phyloP scores from a whole-genome alignment of 2,888 invertebrate species.

The Ferrisia virgata region DNA sequence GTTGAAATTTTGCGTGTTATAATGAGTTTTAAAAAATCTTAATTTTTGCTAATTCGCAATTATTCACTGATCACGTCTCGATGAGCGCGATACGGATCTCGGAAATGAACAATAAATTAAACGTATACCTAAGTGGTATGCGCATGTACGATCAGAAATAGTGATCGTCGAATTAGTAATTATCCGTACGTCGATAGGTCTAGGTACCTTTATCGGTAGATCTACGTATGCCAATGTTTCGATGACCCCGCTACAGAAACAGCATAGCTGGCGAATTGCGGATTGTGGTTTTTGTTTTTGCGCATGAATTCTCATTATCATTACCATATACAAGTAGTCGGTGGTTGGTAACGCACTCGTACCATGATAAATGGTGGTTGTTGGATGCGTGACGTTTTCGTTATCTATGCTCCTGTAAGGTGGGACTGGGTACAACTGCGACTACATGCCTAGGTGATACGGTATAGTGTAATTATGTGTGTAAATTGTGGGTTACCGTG shows the following conservation, averaged over 20 bases:
- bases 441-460: no score
- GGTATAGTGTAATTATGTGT: neutral
- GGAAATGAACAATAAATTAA: neutral
- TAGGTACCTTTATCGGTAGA: no score
- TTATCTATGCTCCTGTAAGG: neutral
- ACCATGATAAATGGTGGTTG: neutral
- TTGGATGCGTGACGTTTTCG: neutral
- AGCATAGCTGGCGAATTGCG: neutral
- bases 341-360: neutral
- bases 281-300: neutral
- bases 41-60: neutral
- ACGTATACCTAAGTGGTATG: no score
- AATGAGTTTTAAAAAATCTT: no score
- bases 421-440: neutral
- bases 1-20: no score
- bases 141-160: neutral
- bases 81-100: neutral
- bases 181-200: neutral
- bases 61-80: no score
- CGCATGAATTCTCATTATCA: neutral
- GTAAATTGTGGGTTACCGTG: conserved; percentile 28
- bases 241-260: neutral
- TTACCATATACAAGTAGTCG: no score
- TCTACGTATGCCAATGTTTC: no score
- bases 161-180: neutral